Base-by-base conservation (phyloP, 53 echinoderm and acorn worm species). In the Luidia sarsii region DNA sequence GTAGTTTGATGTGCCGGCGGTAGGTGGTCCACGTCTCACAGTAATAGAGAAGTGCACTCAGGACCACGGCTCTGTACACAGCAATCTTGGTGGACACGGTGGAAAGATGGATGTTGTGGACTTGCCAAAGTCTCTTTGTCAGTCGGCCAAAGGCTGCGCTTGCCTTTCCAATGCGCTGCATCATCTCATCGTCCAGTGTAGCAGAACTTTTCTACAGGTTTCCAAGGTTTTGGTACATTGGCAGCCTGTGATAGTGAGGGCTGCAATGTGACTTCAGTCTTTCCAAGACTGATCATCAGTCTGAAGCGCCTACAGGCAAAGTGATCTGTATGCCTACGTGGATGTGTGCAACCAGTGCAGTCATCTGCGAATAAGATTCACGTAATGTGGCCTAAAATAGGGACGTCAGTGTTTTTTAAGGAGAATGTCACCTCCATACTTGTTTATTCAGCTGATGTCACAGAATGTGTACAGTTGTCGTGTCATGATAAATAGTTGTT, bases 11-110 rank as follows among this genome's bases (percentile, higher is more conserved):
- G 61, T 59, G 8, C 49, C 80, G 23, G 31, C 80, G 1, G 64
- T 57, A 19, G 59, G 80, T 66, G 33, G 73, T 71, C 73, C 84
- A 73, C 1, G 61, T 43, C 33, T 72, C 71, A 45, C 63, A 37
- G 28, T 63, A 56, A 31, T 84, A 71, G 10, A 57, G 71, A 2
- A 59, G 60, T 10, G 84, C 59, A 24, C 64, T 84, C 19, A 84
- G 10, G 10, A 71, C 60, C 27, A 50, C 50, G 15, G 75, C 75
- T 59, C 60, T 79, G 79, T 79, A 79, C 20, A 79, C 46, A 15
- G 39, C 39, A 1, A 62, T 41, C 33, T 50, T 68, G 14, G 69
- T 64, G 64, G 25, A 28, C 33, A 30, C 48, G 14, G 69, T 64
- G 64, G 32, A 67, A 2, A 60, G 38, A 18, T 39, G 45, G 4